Evolutionary conservation across 2,113 vertebrate genomes (phyloP).

Genomic region (Murina feae): DNA sequence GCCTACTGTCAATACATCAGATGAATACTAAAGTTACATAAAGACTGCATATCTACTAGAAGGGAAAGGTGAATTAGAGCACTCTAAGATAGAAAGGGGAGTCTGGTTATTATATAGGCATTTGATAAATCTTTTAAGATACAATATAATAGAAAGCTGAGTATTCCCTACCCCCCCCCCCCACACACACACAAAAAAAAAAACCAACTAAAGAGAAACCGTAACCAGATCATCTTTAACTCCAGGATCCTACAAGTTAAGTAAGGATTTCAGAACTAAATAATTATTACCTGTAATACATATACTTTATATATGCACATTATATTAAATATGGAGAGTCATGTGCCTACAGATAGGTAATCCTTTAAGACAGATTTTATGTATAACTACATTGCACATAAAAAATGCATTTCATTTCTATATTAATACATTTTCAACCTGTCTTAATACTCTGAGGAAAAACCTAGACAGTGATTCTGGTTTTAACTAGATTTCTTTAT

Average conservation of each 20-base stretch:
- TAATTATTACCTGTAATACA: not conserved
- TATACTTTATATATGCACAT: not conserved
- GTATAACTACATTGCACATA: not conserved
- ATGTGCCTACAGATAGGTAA: not conserved
- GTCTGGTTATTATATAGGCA: not conserved
- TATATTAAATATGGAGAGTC: not conserved
- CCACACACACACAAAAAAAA: no score
- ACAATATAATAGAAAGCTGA: not conserved
- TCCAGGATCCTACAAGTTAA: not conserved
- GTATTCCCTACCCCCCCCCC: not conserved
- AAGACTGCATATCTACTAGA: not conserved
- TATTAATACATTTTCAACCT: slow-evolving; percentile 8
- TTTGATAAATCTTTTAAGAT: not conserved
- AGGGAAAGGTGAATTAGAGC: not conserved
- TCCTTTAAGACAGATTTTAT: not conserved
- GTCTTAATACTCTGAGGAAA: not conserved
- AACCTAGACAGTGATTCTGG: slow-evolving; percentile 17
- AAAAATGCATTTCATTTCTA: slow-evolving; percentile 7
- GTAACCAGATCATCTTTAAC: not conserved
- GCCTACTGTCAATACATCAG: not conserved
- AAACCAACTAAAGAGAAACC: not conserved
- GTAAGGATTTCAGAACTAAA: not conserved
- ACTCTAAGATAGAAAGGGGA: not conserved
- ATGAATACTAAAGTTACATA: not conserved
- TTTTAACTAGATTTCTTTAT: slow-evolving; percentile 77